Evolutionary conservation across 2,113 vertebrate genomes (phyloP), one percentile per base, ranked within the genome.

Genomic region (Protomyctophum bolini): DNA sequence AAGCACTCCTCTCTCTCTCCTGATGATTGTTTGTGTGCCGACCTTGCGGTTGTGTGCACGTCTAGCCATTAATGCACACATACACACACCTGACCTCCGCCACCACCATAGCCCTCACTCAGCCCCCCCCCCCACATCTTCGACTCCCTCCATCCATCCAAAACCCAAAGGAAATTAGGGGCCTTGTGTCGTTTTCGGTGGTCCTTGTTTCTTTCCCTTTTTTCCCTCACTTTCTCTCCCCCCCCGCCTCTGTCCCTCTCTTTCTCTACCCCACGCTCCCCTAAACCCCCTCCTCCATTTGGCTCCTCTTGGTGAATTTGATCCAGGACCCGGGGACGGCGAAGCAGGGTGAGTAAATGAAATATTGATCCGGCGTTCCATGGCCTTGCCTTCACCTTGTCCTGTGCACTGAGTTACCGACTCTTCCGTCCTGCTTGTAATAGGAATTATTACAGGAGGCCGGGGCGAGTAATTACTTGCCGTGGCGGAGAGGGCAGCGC

Each of bases 311-410:
- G 94, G 95, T 94, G 95, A 95, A 96, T 97, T 97, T 96, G 96
- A 97, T 96, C 96, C 95, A 94, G 93, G 94, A 41, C 33, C 93
- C 94, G 90, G 91, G 95, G 94, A 94, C 94, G 94, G 79, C 90
- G 94, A 81, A 93, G 94, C 93, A 92, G 93, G 92, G 94, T 92
- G 95, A 98, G 96, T 98, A 98, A 98, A 98, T 98, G 97, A 98
- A 98, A 98, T 98, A 98, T 98, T 98, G 97, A 98, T 98, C 97
- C 92, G 79, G 91, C 89, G 94, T 95, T 92, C 93, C 89, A 93
- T 97, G 96, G 97, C 97, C 96, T 98, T 98, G 95, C 96, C 96
- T 98, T 98, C 97, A 98, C 97, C 97, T 98, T 98, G 97, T 98
- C 96, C 95, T 93, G 94, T 84, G 91, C 91, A 93, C 93, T 97